Percentiles rank a stretch among this genome's conserved stretches.
phyloP scores from a whole-genome alignment of 2,113 vertebrate species.

The Physeter macrocephalus region DNA sequence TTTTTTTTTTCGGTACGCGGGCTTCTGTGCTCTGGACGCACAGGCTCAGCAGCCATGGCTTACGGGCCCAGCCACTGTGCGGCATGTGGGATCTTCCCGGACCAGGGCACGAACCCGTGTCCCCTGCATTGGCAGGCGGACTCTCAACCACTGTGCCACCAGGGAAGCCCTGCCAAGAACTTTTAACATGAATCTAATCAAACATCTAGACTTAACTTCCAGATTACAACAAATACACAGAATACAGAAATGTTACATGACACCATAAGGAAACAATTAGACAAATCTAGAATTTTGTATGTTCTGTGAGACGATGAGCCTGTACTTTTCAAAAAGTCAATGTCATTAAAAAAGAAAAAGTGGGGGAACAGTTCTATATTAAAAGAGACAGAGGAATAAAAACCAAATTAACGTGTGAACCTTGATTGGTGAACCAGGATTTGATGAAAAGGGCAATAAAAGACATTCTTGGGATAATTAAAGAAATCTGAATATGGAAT shows the following conservation, averaged over 20 bases:
- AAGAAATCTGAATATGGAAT: not conserved
- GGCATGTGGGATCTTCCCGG: no score
- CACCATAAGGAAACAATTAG: not conserved
- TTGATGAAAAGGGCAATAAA: not conserved
- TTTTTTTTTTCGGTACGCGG: no score
- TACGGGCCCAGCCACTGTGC: no score
- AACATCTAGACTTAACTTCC: not conserved
- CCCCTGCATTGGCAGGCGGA: no score
- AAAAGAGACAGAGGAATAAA: not conserved
- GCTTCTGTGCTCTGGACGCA: no score
- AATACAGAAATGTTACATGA: not conserved
- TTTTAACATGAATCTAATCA: not conserved
- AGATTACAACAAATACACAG: not conserved
- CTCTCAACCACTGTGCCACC: no score
- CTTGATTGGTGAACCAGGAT: not conserved
- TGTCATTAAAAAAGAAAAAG: not conserved
- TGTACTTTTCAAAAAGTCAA: not conserved
- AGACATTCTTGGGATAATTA: not conserved
- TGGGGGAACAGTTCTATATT: not conserved
- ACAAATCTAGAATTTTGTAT: not conserved
- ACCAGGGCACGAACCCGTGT: no score
- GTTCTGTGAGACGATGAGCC: not conserved
- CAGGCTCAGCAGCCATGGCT: no score
- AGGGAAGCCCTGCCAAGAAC: not conserved
- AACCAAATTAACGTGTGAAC: not conserved